Base-by-base conservation (phyloP, 2,113 vertebrate species). In the Apodemus sylvaticus region DNA sequence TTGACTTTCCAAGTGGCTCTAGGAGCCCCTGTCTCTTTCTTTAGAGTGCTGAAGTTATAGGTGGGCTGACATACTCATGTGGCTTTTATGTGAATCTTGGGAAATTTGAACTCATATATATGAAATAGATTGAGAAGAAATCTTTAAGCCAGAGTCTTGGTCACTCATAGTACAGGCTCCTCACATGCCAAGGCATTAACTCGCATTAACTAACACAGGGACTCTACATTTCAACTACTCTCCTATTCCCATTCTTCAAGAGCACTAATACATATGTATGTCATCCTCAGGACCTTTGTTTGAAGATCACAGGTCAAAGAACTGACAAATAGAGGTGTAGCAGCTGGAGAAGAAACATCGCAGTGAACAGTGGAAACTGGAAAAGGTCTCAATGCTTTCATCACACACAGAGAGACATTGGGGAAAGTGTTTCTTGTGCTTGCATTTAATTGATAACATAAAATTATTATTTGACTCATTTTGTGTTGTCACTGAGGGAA, bases 381-480 rank as follows among this genome's bases (percentile, higher is more conserved):
- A 39, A 78, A 93, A 88, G 4, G 0, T 64, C 45, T 86, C 76
- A 53, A 6, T 81, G 78, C 31, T 93, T 89, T 71, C 34, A n/a
- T 39, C 16, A 6, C 7, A 58, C 14, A 13, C 45, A 7, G 2
- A 7, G 55, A 73, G 2, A 29, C 73, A 55, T n/a, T 16, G 36
- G 10, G 42, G 42, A 13, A 77, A 82, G 79, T 94, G 62, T 12
- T 87, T 89, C 73, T 48, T 81, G 45, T 70, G 71, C 10, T n/a
- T 94, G 48, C 53, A 8, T 29, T 51, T 51, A 53, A 94, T 93
- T 82, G 81, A 14, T 45, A 90, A 74, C 58, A 78, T n/a, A 64
- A 93, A 91, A 71, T 86, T 51, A 90, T 26, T 89, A 45, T 53
- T 89, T 55, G 81, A n/a, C 86, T 89, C 22, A 82, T 92, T 89